Evolutionary conservation across 2,888 invertebrate genomes (phyloP).

Genomic region (Ormyrus pomaceus): DNA sequence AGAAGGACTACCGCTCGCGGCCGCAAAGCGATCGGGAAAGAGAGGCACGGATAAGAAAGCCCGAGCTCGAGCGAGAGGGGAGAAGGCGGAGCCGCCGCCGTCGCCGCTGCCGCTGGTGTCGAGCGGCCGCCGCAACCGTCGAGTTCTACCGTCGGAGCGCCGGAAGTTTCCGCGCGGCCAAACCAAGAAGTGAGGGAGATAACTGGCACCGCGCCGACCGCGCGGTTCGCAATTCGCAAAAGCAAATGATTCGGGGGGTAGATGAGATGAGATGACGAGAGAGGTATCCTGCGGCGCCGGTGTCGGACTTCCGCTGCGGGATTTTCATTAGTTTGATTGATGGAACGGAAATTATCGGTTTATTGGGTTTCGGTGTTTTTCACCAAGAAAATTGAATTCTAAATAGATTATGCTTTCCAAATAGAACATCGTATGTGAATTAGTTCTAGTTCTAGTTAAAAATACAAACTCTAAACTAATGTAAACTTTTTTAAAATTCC

Average conservation of each 20-base stretch:
- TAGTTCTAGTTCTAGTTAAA: too few species aligned
- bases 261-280: not conserved
- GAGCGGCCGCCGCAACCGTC: not conserved
- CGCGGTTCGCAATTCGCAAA: not conserved
- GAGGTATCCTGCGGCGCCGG: not conserved
- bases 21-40: constrained; percentile 23
- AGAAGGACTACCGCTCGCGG: not conserved
- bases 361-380: too few species aligned
- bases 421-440: too few species aligned
- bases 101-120: not conserved
- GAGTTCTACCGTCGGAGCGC: not conserved
- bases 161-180: constrained; percentile 30
- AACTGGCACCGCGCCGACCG: not conserved
- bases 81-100: not conserved
- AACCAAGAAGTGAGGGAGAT: too few species aligned
- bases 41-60: constrained; percentile 6
- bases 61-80: not conserved
- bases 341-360: not conserved
- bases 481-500: too few species aligned
- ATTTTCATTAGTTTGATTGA: not conserved
- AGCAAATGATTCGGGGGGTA: too few species aligned
- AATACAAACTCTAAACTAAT: too few species aligned
- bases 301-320: constrained; percentile 1
- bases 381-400: too few species aligned
- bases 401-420: too few species aligned